phyloP scores from a whole-genome alignment of 2,888 invertebrate species.

The Halocaridina rubra region DNA sequence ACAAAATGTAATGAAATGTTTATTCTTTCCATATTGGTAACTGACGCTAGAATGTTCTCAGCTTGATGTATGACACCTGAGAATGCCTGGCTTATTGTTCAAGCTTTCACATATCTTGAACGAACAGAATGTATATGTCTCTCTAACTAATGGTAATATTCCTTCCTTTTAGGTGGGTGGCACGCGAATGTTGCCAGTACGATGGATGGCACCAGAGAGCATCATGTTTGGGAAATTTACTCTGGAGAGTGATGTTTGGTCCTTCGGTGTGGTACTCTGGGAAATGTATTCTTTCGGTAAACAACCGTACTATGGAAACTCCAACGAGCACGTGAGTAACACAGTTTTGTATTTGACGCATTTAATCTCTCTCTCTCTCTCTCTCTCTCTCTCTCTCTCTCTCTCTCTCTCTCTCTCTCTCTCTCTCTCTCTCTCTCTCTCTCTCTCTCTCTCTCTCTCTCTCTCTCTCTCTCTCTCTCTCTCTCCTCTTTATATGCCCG shows the following conservation, averaged over 20 bases:
- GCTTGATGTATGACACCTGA: too few relatives aligned
- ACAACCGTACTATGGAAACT: conserved; percentile 91
- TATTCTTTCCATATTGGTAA: too few relatives aligned
- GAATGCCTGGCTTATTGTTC: too few relatives aligned
- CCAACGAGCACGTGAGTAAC: conserved; percentile 79
- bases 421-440: background rate
- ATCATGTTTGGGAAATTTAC: conserved; percentile 90
- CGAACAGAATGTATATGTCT: too few relatives aligned
- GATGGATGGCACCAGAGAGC: conserved; percentile 97
- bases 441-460: background rate
- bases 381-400: background rate
- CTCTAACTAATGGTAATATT: too few relatives aligned
- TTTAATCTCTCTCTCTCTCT: background rate
- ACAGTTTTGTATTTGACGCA: too few relatives aligned
- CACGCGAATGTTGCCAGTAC: conserved; percentile 83
- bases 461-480: background rate
- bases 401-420: conserved; percentile 17
- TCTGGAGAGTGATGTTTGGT: conserved; percentile 92
- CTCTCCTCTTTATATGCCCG: background rate
- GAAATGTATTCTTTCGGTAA: conserved; percentile 93
- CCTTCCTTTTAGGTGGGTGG: conserved; percentile 76
- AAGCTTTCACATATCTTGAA: too few relatives aligned
- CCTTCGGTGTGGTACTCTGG: conserved; percentile 93
- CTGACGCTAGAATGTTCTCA: too few relatives aligned
- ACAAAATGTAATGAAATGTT: too few relatives aligned